Percentiles rank a stretch among this genome's conserved stretches.
Conservation (phyloP, 2,888 invertebrate species). For the Ctenicera cuprea region DNA sequence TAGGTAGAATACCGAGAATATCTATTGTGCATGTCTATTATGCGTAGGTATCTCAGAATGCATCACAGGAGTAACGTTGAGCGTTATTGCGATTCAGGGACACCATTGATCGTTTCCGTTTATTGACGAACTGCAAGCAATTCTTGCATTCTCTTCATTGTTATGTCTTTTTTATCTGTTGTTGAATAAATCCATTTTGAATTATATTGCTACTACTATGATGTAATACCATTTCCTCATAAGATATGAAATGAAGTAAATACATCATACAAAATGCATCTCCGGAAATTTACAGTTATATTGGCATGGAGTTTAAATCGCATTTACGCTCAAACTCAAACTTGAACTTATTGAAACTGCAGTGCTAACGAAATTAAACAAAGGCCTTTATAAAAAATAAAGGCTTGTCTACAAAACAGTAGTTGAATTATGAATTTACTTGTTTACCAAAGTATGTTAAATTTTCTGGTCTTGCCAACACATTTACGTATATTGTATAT, state of each 20-base stretch:
- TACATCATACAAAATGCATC: neutral
- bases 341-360: too few relatives aligned
- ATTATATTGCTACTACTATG: neutral
- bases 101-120: constrained; percentile 13
- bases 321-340: too few relatives aligned
- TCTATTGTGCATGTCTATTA: constrained; percentile 1
- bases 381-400: too few relatives aligned
- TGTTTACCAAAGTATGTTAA: too few relatives aligned
- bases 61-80: constrained; percentile 1
- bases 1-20: constrained; percentile 19
- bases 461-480: too few relatives aligned
- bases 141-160: constrained; percentile 11
- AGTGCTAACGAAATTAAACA: too few relatives aligned
- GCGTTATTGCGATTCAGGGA: neutral
- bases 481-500: too few relatives aligned
- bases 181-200: constrained; percentile 19
- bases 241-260: constrained; percentile 4
- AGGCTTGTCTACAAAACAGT: too few relatives aligned
- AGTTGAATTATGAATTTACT: too few relatives aligned
- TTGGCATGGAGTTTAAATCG: too few relatives aligned
- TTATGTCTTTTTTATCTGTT: constrained; percentile 2
- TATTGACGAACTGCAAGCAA: neutral
- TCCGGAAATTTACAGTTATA: too few relatives aligned
- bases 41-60: neutral
- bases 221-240: constrained; percentile 7